Evolutionary conservation across 92 coral and sea anemone genomes (phyloP).

Genomic region (Meandrina meandrites): DNA sequence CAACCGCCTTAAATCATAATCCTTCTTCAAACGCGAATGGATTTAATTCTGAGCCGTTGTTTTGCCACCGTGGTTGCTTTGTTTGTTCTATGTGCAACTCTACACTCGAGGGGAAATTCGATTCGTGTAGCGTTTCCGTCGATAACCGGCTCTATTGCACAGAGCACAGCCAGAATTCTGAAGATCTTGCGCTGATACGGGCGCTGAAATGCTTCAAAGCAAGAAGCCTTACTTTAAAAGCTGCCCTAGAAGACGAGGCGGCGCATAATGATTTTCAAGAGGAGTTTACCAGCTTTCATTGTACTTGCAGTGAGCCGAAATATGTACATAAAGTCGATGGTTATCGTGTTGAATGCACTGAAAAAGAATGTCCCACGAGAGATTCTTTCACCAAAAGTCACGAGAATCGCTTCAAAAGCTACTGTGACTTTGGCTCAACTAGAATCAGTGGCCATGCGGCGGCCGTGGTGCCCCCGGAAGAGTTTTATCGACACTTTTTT

Average conservation of each 20-base stretch:
- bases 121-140: conserved; percentile 28
- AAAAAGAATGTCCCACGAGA: conserved; percentile 60
- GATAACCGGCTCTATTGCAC: conserved; percentile 30
- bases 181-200: conserved; percentile 24
- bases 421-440: conserved; percentile 60
- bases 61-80: conserved; percentile 37
- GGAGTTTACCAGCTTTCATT: conserved; percentile 21
- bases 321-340: conserved; percentile 56
- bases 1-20: conserved; percentile 19
- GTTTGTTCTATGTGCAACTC: conserved; percentile 29
- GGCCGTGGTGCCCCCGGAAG: conserved; percentile 61
- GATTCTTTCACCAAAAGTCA: conserved; percentile 35
- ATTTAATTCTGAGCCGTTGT: conserved; percentile 19
- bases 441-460: conserved; percentile 36
- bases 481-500: conserved; percentile 80
- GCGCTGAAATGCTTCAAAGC: conserved; percentile 56
- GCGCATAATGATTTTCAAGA: conserved; percentile 9
- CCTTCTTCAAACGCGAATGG: conserved; percentile 41
- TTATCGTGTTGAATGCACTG: conserved; percentile 73
- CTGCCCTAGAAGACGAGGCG: conserved; percentile 3
- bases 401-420: conserved; percentile 49
- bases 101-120: conserved; percentile 20
- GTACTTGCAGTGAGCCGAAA: conserved; percentile 46
- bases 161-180: conserved; percentile 29
- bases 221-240: conserved; percentile 40